Conservation (phyloP, 2,113 vertebrate genomes). For the Pomatostomus ruficeps region DNA sequence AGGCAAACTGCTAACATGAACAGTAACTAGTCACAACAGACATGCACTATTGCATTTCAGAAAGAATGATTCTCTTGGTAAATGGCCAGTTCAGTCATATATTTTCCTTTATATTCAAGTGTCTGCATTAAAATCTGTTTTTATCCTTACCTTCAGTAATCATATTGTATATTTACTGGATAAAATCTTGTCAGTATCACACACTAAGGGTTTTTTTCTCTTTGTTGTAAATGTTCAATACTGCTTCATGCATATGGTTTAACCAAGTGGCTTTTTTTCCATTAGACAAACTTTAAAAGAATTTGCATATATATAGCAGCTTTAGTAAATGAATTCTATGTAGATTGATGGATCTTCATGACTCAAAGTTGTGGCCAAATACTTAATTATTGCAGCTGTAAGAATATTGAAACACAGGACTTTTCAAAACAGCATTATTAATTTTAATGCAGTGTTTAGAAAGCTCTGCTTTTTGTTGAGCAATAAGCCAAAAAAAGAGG, state of each 20-base stretch:
- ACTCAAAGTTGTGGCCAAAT: background rate
- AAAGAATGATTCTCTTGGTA: background rate
- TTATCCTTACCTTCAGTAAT: background rate
- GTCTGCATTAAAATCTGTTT: background rate
- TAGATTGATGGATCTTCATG: background rate
- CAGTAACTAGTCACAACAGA: background rate
- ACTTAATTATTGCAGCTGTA: constrained; percentile 20
- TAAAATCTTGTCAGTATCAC: background rate
- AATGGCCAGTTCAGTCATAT: background rate
- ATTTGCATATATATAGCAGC: background rate
- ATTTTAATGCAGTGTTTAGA: constrained; percentile 26
- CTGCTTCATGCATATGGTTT: background rate
- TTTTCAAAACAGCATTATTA: constrained; percentile 13
- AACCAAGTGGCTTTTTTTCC: background rate
- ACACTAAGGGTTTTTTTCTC: background rate
- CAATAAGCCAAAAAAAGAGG: background rate
- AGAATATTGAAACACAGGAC: background rate
- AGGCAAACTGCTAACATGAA: background rate
- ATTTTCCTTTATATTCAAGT: background rate
- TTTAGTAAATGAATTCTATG: background rate
- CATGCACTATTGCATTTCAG: background rate
- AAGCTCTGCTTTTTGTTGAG: background rate
- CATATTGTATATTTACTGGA: background rate
- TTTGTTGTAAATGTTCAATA: background rate
- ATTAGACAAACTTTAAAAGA: background rate